These are phyloP conservation scores for Eulemur rubriventer DNA, from an alignment of 2,797 vertebrate genomes.

Conservation along the genomic window DNA sequence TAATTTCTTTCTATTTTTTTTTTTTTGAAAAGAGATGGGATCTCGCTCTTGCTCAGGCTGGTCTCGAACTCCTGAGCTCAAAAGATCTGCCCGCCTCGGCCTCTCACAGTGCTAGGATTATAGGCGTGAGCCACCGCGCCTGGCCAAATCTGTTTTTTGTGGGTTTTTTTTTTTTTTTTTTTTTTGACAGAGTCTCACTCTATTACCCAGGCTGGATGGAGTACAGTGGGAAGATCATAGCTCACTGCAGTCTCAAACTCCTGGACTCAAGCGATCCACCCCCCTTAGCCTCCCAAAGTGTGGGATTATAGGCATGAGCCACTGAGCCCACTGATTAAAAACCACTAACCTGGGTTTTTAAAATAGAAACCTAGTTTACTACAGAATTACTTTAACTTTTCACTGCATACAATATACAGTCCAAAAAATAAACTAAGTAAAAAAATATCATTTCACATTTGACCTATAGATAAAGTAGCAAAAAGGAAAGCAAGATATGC, in stretches of 20 bases:
- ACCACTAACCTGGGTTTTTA: not conserved
- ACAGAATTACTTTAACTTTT: slow-evolving; percentile 40
- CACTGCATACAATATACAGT: not conserved
- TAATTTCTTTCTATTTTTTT: no score
- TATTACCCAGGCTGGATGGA: not conserved
- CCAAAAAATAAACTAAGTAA: not conserved
- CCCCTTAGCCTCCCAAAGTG: not conserved
- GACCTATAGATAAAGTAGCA: not conserved
- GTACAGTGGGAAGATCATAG: not conserved
- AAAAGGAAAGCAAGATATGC: slow-evolving; percentile 10
- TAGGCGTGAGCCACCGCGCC: no score
- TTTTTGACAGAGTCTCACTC: not conserved
- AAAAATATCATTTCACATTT: not conserved
- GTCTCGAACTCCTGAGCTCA: no score
- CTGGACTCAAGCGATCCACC: not conserved
- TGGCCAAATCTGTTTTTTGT: no score
- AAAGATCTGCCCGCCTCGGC: no score
- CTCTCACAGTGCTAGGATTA: no score
- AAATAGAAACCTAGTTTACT: slow-evolving; percentile 5
- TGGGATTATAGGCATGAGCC: not conserved
- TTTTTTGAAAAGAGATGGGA: no score
- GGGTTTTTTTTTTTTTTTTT: no score
- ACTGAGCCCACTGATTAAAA: not conserved
- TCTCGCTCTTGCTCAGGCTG: no score
- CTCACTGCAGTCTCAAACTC: not conserved